phyloP scores from a whole-genome alignment of 2,113 vertebrate species.

The Sitta europaea region DNA sequence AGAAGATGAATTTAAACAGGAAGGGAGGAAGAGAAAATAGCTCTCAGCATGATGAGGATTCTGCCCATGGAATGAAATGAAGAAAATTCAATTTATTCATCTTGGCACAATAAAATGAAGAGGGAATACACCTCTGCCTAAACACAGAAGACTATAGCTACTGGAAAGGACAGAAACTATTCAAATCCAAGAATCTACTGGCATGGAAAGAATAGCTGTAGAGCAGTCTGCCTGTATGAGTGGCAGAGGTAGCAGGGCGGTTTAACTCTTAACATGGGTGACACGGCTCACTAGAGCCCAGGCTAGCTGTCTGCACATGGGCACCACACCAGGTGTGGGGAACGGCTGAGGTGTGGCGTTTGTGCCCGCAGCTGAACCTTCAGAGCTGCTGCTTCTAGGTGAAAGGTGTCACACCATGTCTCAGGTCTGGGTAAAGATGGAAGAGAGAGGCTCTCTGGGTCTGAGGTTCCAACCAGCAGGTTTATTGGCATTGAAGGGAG shows the following conservation, averaged over 20 bases:
- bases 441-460: no score
- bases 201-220: background rate
- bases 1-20: background rate
- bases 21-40: background rate
- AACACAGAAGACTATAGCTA: background rate
- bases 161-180: background rate
- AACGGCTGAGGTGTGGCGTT: no score
- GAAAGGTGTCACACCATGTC: no score
- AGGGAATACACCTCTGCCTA: background rate
- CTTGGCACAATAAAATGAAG: background rate
- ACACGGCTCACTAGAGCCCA: no score
- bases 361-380: no score
- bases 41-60: background rate
- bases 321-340: no score
- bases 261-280: no score
- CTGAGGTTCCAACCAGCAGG: no score
- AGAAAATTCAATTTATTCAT: background rate
- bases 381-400: no score
- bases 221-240: background rate
- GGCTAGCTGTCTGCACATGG: no score
- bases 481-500: no score
- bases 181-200: background rate
- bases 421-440: no score
- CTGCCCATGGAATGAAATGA: background rate
- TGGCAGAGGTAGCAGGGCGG: background rate